Evolutionary conservation across 2,888 invertebrate species (phyloP).

Genomic region (Agrotis clavis): DNA sequence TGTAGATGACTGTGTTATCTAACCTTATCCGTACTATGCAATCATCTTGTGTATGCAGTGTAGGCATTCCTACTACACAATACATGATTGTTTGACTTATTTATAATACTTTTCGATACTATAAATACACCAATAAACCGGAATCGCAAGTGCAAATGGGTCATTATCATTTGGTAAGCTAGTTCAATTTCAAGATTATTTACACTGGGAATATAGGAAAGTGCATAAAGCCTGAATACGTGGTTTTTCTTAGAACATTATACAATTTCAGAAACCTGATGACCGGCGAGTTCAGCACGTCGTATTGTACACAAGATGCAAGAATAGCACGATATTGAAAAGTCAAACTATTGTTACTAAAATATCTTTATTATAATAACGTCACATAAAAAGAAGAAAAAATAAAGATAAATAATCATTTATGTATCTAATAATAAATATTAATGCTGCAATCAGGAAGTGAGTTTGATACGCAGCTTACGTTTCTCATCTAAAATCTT

Average conservation of each 20-base stretch:
- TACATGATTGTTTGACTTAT: too few species aligned
- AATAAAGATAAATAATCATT: conserved; percentile 51
- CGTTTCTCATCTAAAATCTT: conserved; percentile 88
- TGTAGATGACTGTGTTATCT: neutral
- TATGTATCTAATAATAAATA: conserved; percentile 47
- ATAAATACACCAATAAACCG: too few species aligned
- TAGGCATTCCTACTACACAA: neutral
- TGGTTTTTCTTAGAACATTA: neutral
- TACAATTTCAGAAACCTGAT: neutral
- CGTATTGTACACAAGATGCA: neutral
- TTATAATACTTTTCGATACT: too few species aligned
- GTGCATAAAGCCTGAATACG: neutral
- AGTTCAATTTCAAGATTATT: neutral
- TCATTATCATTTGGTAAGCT: neutral
- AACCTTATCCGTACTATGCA: too few species aligned
- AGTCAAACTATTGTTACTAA: neutral
- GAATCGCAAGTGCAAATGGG: neutral
- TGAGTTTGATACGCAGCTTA: conserved; percentile 74
- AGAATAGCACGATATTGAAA: neutral
- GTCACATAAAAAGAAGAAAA: conserved; percentile 46
- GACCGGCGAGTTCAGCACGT: neutral
- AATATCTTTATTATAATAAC: conserved; percentile 44
- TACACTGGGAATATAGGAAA: neutral
- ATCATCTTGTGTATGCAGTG: too few species aligned
- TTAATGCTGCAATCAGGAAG: conserved; percentile 33